Evolutionary conservation across 2,888 invertebrate genomes (phyloP), one percentile per base, ranked within the genome.

Genomic region (Xylocampa areola): DNA sequence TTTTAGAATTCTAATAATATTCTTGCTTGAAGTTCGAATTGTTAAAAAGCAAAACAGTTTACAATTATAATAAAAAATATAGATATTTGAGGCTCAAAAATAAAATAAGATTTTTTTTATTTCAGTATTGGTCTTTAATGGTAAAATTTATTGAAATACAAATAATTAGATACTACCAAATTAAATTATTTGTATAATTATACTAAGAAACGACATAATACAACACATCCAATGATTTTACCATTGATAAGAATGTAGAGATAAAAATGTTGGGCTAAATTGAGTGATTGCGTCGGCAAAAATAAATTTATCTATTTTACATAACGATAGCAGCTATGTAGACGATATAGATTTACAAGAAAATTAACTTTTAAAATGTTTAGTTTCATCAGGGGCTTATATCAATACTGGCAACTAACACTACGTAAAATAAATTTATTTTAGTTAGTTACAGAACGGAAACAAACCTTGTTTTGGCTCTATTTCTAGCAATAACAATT

Each of bases 201-300:
- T 7, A 16, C 10, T 27, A 25, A 11, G 6, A 13, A 39, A 27
- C 10, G 33, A 23, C 23, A 10, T 14, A 32, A 29, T 19, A 5
- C 17, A 40, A 37, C 3, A 44, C 30, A 37, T 40, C 19, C 4
- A 16, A 45, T n/a, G n/a, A n/a, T 35, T 21, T 33, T 0, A 45
- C 6, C 16, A 16, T 32, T 41, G 35, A 53, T 53, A 43, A 58
- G 33, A 49, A 35, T 13, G 6, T 35, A 13, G 10, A 29, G 37
- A 59, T 53, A 53, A 47, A 36, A 13, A 0, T 17, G 19, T 16
- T 5, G 1, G 5, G 10, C 44, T 37, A 27, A 53, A 53, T 59
- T 30, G 0, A 50, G 39, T 39, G 29, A 47, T 39, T 59, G 65
- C 67, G 67, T 54, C 70, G 70, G 67, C 47, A 50, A 33, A 37